Conservation (phyloP, 2,113 vertebrate species). For the Prunella himalayana region DNA sequence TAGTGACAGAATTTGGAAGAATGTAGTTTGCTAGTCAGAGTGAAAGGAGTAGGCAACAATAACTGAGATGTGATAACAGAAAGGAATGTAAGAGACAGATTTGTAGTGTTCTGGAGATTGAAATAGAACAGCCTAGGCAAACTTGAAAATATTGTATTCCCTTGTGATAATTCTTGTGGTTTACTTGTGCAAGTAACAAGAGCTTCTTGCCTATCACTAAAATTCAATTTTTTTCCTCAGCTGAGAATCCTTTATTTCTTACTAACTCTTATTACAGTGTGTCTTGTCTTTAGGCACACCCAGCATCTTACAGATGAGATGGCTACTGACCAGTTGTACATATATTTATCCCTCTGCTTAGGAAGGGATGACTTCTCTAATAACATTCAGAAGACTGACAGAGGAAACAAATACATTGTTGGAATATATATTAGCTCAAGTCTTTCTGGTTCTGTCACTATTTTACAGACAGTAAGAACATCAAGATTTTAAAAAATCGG, state of each 20-base stretch:
- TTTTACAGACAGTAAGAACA: neutral
- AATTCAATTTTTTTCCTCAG: neutral
- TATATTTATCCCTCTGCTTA: neutral
- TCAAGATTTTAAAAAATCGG: neutral
- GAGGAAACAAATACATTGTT: neutral
- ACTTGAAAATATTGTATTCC: neutral
- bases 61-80: neutral
- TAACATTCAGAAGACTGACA: neutral
- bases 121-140: neutral
- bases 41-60: neutral
- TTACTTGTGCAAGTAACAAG: neutral
- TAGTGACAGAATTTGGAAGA: neutral
- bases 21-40: neutral
- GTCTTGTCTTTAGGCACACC: neutral
- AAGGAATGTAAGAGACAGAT: fast-evolving
- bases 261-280: neutral
- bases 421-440: neutral
- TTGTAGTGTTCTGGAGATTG: neutral
- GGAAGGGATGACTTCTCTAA: neutral
- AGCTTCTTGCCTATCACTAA: neutral
- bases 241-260: neutral
- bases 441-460: neutral
- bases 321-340: neutral
- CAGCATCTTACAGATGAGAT: neutral
- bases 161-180: neutral